Evolutionary conservation across 2,888 invertebrate genomes (phyloP).

Genomic region (Rhagium mordax): DNA sequence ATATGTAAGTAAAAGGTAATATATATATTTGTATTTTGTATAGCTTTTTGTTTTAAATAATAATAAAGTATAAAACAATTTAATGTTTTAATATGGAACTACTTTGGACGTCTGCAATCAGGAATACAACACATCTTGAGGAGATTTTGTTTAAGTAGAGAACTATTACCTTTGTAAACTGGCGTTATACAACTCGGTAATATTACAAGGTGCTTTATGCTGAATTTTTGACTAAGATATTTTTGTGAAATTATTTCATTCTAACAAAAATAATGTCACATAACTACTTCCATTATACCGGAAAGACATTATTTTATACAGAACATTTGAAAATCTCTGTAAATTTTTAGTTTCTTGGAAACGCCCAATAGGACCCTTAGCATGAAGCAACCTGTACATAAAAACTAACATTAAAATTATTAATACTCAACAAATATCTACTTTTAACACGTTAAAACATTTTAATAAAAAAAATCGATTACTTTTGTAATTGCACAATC

Average conservation of each 20-base stretch:
- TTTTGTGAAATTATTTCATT: no score
- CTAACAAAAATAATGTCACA: no score
- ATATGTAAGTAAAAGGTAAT: slow-evolving; percentile 28
- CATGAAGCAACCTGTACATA: slow-evolving; percentile 2
- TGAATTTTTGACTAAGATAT: no score
- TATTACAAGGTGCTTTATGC: no score
- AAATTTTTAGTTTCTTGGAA: no score
- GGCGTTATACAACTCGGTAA: not conserved
- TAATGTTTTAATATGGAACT: slow-evolving; percentile 1
- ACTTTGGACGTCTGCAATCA: slow-evolving; percentile 4
- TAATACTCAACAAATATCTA: slow-evolving; percentile 35
- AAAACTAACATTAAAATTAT: slow-evolving; percentile 22
- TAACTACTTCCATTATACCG: no score
- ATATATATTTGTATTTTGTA: slow-evolving; percentile 18
- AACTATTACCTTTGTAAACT: slow-evolving; percentile 1
- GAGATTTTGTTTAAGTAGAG: not conserved
- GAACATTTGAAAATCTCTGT: no score
- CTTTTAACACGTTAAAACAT: slow-evolving; percentile 13
- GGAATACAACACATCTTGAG: not conserved
- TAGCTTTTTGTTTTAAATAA: slow-evolving; percentile 11
- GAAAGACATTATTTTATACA: no score
- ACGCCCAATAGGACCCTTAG: no score
- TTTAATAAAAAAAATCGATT: slow-evolving; percentile 18
- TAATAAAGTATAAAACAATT: slow-evolving; percentile 12
- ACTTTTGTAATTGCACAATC: slow-evolving; percentile 38